Percentiles rank a stretch among this genome's conserved stretches.
phyloP scores from a whole-genome alignment of 2,888 invertebrate genomes.

The Oegoconia quadripuncta region DNA sequence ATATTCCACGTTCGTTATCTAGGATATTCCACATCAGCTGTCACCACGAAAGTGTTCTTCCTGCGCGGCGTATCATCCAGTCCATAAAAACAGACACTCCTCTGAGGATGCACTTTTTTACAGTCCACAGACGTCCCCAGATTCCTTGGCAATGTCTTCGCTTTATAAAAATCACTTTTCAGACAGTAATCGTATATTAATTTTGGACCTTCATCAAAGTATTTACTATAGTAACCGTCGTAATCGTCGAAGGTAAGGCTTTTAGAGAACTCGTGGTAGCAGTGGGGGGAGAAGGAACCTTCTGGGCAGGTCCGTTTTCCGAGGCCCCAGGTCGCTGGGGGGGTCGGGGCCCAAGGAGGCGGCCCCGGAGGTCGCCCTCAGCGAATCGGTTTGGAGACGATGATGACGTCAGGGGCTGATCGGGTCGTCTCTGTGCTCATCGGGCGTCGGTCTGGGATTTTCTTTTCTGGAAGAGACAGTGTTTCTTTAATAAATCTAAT shows the following conservation, averaged over 20 bases:
- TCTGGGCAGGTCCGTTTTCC: conserved; percentile 53
- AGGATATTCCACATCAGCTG: conserved; percentile 59
- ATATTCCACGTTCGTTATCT: conserved; percentile 57
- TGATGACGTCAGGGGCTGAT: conserved; percentile 94
- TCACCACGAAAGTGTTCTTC: conserved; percentile 49
- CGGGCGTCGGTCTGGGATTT: conserved; percentile 76
- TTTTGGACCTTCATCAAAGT: conserved; percentile 60
- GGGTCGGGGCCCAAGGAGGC: conserved; percentile 69
- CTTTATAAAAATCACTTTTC: conserved; percentile 61
- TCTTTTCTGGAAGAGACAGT: no score
- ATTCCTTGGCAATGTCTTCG: conserved; percentile 64
- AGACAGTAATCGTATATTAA: conserved; percentile 63
- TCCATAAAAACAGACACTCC: conserved; percentile 60
- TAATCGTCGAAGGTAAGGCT: conserved; percentile 55
- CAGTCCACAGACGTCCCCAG: conserved; percentile 54
- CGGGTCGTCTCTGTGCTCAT: conserved; percentile 92
- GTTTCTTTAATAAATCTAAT: not conserved
- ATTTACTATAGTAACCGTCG: conserved; percentile 63
- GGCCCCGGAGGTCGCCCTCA: conserved; percentile 75
- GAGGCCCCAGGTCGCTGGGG: conserved; percentile 50
- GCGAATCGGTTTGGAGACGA: conserved; percentile 78
- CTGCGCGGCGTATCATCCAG: conserved; percentile 42
- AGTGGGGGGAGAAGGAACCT: conserved; percentile 46
- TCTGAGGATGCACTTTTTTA: conserved; percentile 47
- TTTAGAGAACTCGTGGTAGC: conserved; percentile 45